A percentile compares a stretch with the other conserved stretches of the same genome.
Evolutionary conservation across 30 jellyfish, hydroid and myxozoan species (phyloP).

Genomic region (Aurelia aurita complex sp. Pacific): DNA sequence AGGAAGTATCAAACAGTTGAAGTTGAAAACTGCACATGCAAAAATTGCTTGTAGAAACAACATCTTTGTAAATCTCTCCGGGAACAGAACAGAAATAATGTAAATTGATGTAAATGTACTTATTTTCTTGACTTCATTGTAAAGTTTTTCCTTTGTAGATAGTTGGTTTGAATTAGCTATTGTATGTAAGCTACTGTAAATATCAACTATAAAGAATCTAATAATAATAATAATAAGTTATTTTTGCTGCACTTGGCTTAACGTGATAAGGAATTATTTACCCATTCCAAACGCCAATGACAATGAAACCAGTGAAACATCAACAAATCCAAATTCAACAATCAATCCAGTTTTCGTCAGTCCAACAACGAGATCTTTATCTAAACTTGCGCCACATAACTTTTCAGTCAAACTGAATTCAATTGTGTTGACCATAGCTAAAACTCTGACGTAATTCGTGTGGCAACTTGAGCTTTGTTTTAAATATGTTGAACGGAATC

Average conservation of each 20-base stretch:
- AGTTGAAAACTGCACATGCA: no score
- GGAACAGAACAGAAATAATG: no score
- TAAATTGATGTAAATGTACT: no score
- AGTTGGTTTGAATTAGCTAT: no score
- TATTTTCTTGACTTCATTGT: no score
- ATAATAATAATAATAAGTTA: neutral
- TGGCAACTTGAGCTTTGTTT: slow-evolving; percentile 21
- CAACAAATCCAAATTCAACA: neutral
- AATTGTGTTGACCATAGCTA: neutral
- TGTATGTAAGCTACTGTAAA: no score
- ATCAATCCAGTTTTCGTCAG: neutral
- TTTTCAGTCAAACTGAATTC: slow-evolving; percentile 11
- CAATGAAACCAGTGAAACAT: neutral
- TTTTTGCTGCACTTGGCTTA: neutral
- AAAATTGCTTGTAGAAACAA: no score
- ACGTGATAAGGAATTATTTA: neutral
- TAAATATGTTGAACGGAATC: slow-evolving; percentile 14
- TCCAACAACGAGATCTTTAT: neutral
- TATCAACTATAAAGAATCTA: no score
- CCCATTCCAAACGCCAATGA: neutral
- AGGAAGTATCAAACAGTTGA: no score
- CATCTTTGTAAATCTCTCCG: no score
- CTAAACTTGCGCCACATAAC: slow-evolving; percentile 23
- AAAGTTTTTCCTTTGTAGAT: no score
- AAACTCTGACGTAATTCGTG: slow-evolving; percentile 14